Evolutionary conservation across 2,888 invertebrate species (phyloP), one percentile per base, ranked within the genome.

Genomic region (Leptinotarsa juncta): DNA sequence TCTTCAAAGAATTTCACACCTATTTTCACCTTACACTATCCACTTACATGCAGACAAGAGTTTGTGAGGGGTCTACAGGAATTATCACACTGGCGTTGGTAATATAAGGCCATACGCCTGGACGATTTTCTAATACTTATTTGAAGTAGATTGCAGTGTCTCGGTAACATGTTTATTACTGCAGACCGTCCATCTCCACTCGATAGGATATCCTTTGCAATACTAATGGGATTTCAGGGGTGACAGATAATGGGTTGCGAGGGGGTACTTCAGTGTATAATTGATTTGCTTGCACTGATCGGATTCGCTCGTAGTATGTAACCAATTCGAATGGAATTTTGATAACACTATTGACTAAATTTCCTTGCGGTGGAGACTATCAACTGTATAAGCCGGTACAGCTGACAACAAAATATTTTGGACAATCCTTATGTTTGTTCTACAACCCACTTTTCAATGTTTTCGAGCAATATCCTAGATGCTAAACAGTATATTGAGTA

Each of bases 1-100:
- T 82, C 83, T 81, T 85, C 85, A 85, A 84, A 85, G 84, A 85
- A 84, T 84, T 85, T 85, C 83, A 85, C 84, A 85, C 85, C 83
- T 83, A 85, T 83, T 85, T 85, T 83, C 83, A 81, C 80, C 82
- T 82, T 81, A 81, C 82, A 84, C 81, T 80, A 82, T 82, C 81
- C 83, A 82, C 83, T 83, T 83, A 81, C 80, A 81, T 80, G 81
- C 81, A 81, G 83, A 83, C 82, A 80, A 83, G 84, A 81, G 77
- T 76, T 81, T 81, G 51, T 49, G 74, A 75, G 77, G 78, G 73
- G 75, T 71, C 74, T 74, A 70, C 76, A 72, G 75, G 77, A 77
- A 79, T 80, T 81, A 81, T 81, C 79, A 78, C 79, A 80, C 73
- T 77, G 76, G 72, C 80, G 76, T 74, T 75, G 74, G 16, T 62